Evolutionary conservation across 2,113 vertebrate species (phyloP), one percentile per base, ranked within the genome.

Genomic region (Leucopsar rothschildi): DNA sequence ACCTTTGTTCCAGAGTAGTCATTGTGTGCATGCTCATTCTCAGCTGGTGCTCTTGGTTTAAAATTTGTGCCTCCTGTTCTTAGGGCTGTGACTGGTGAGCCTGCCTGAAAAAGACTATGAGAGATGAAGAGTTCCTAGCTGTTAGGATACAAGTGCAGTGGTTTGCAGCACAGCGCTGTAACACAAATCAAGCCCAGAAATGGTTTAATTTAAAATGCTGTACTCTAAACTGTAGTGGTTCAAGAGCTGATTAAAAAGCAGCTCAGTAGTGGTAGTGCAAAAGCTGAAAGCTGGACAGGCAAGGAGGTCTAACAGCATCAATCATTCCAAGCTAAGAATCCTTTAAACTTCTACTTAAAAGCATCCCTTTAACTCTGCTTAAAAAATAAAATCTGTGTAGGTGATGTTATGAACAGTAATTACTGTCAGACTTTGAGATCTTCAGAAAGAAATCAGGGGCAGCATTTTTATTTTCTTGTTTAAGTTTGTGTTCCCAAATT

Each of bases 191-290:
- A 88, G 42, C 50, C 47, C 90, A 77, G 56, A 6, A 0, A 28
- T 25, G 7, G 59, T 92, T 94, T 94, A 92, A 85, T 86, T 96
- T 81, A 70, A 61, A 86, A 88, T 70, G 71, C 75, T 90, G 44
- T 61, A 11, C 71, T 77, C 85, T 95, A 86, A 94, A 83, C 72
- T 90, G 55, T 71, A 80, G 82, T 15, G 20, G 25, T 82, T 88
- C 59, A 82, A 66, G 66, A 85, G 59, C 79, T 92, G 82, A 90
- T 83, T 88, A 86, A 63, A 73, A 90, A 88, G 79, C 66, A 90
- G 40, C 71, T 86, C 14, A 6, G 71, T 15, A 73, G 59, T 73
- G 35, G 75, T 15, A 73, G 59, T 73, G 33, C 71, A 16, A 29
- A 71, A 86, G 63, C 68, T 86, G 82, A 65, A 93, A 93, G 68